Base-by-base conservation (phyloP, 1,140 invertebrate species). In the Anastrepha obliqua region DNA sequence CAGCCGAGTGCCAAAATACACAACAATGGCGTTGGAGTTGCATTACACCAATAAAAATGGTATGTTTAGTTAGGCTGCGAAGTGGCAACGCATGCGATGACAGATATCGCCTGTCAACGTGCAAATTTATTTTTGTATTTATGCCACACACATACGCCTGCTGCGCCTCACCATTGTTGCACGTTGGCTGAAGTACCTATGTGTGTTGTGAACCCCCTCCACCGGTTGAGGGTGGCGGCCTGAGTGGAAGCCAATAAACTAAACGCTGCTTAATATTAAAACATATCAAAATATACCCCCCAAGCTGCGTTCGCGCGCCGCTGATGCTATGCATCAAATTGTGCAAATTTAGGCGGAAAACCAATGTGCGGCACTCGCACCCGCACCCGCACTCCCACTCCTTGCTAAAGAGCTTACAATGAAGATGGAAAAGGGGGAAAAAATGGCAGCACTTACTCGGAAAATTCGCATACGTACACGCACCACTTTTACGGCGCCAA, bases 111-210 rank as follows among this genome's bases (percentile, higher is more conserved):
- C 87, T 87, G 88, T 85, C 87, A 85, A 88, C 78, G 89, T 92
- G 91, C 91, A 92, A 92, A 92, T 92, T 92, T 91, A 91, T 91
- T 90, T 90, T 92, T 90, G 87, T 90, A 90, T 92, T 92, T 91
- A 92, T 92, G 91, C 91, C 91, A 92, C 91, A 89, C 89, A 91
- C 90, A 89, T 89, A 59, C n/a, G 87, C 29, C 9, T 88, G 87
- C 65, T 29, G 90, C 89, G 85, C 89, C 87, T 0, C 58, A 70
- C 65, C 86, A 44, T 9, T 51, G 15, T 59, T 13, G 42, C 42
- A 74, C 15, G 17, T 74, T 51, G 3, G 44, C 70, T 74, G 15
- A 74, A 47, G 70, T 81, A 9, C 47, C 47, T 20, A 81, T 20
- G 39, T n/a, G 1, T 74, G 67, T 78, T 20, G 47, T n/a, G 2